Base-by-base conservation (phyloP, 2,797 vertebrate species). In the Naso thynnoides region DNA sequence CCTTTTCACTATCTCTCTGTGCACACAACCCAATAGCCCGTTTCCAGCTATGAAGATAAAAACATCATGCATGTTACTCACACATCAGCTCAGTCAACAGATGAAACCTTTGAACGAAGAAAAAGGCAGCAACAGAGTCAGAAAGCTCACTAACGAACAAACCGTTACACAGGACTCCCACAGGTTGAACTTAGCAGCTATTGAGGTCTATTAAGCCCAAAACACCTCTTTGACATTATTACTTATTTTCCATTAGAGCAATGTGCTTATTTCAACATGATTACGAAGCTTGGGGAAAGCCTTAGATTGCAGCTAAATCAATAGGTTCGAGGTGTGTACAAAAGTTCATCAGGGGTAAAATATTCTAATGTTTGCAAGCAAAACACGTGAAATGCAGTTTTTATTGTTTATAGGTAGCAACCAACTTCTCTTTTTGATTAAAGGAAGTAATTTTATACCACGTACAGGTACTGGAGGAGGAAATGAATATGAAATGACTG, bases 21-120 rank as follows among this genome's bases (percentile, higher is more conserved):
- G 88, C 53, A 80, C 64, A 91, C 66, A 85, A 6, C 11, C 15
- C 42, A 56, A 55, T 15, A 8, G 50, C 33, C 49, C 53, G 67
- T 72, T 73, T 68, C 58, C 23, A 61, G 76, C 67, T 68, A 19
- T 63, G 14, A 44, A 61, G 85, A 90, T 87, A 87, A 90, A 48
- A 56, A 53, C 58, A 75, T 55, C 23, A 62, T 29, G 16, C 39
- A 48, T 7, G 39, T 76, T 76, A 71, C 73, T 70, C 70, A 76
- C 9, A 9, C 72, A 38, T 70, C 41, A 19, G n/a, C 57, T 56
- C 33, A 60, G 59, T 65, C 80, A 65, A 77, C 66, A 75, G 29
- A 64, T 19, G 62, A 1, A 2, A 61, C 38, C 52, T 64, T 23
- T 52, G 53, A 5, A 38, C 27, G 52, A 26, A 14, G 38, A 39